phyloP scores from a whole-genome alignment of 2,888 invertebrate species.

The Phorcus lineatus region DNA sequence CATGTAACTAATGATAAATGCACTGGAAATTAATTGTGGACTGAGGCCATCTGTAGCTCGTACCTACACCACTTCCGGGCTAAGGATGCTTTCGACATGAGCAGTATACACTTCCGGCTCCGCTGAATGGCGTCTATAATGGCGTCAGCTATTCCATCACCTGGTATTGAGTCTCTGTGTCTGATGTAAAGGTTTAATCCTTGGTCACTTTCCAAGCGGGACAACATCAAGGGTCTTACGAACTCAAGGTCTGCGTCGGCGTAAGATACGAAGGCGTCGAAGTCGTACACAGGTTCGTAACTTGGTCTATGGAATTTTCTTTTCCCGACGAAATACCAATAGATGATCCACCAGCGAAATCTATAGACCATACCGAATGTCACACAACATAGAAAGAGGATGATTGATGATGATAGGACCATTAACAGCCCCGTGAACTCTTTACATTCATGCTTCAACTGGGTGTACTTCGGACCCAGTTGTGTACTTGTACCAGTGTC shows the following conservation, averaged over 20 bases:
- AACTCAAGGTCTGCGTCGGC: slow-evolving; percentile 31
- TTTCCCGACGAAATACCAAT: slow-evolving; percentile 38
- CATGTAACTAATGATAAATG: no score
- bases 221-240: slow-evolving; percentile 37
- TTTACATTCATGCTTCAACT: not conserved
- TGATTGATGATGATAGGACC: not conserved
- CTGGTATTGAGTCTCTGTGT: slow-evolving; percentile 40
- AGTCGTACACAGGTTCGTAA: slow-evolving; percentile 41
- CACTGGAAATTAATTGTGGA: no score
- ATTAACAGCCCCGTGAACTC: not conserved
- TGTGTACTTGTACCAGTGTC: not conserved
- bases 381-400: slow-evolving; percentile 3
- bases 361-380: slow-evolving; percentile 26
- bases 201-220: slow-evolving; percentile 33
- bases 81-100: slow-evolving; percentile 36
- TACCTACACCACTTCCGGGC: slow-evolving; percentile 43
- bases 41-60: slow-evolving; percentile 46
- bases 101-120: slow-evolving; percentile 41
- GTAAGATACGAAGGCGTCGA: slow-evolving; percentile 46
- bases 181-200: slow-evolving; percentile 36
- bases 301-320: slow-evolving; percentile 29
- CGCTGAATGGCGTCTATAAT: slow-evolving; percentile 41
- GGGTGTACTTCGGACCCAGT: not conserved
- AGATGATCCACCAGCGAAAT: slow-evolving; percentile 41
- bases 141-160: slow-evolving; percentile 40